A percentile compares a stretch with the other conserved stretches of the same genome.
phyloP scores from a whole-genome alignment of 2,797 vertebrate species.

The Mico argentatus region DNA sequence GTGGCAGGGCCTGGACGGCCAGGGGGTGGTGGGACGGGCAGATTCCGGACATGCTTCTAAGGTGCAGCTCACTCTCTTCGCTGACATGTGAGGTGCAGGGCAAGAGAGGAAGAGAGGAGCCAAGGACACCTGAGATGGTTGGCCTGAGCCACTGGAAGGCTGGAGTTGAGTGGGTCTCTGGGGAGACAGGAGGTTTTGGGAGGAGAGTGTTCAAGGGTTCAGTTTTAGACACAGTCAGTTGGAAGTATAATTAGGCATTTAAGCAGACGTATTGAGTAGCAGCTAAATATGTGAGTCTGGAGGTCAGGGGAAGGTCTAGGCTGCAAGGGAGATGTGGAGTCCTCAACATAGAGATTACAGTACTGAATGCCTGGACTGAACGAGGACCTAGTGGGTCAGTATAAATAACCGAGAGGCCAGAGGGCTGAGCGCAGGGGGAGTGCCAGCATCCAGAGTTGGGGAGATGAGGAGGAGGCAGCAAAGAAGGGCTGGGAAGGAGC shows the following conservation, averaged over 20 bases:
- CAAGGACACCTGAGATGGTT: accelerated
- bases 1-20: accelerated
- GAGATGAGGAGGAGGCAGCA: background rate
- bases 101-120: background rate
- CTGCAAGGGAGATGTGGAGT: too few relatives aligned
- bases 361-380: background rate
- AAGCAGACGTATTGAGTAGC: background rate
- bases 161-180: background rate
- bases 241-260: background rate
- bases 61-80: background rate
- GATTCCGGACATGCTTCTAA: background rate
- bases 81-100: background rate
- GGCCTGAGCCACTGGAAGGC: background rate
- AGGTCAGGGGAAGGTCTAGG: background rate
- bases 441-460: background rate
- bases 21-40: background rate
- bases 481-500: background rate
- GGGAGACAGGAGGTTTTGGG: background rate
- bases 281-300: background rate
- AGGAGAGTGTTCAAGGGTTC: background rate
- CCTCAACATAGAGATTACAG: background rate
- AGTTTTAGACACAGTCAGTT: background rate
- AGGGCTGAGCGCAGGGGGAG: background rate
- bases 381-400: background rate
- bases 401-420: background rate